phyloP scores from a whole-genome alignment of 2,888 invertebrate genomes.

The Phoronis australis region DNA sequence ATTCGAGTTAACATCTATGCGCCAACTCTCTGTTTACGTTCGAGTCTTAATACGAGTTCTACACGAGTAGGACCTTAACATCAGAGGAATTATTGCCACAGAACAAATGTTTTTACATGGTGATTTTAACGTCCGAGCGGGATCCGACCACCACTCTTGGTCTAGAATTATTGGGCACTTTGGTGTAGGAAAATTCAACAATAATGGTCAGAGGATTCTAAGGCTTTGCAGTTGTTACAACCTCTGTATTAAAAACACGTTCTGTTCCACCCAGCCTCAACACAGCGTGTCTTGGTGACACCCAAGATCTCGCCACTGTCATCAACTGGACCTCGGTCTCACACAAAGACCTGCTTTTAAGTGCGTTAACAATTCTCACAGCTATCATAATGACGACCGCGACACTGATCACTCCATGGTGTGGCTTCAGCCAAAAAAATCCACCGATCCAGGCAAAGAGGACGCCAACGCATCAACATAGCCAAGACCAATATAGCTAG shows the following conservation, averaged over 20 bases:
- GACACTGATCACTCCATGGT: neutral
- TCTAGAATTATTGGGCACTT: conserved; percentile 4
- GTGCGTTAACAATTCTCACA: too few relatives aligned
- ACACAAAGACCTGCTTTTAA: too few relatives aligned
- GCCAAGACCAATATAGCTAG: neutral
- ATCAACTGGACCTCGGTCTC: too few relatives aligned
- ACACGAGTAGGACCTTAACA: neutral
- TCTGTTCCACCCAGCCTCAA: neutral
- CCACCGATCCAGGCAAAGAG: neutral
- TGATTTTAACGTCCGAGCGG: conserved; percentile 9
- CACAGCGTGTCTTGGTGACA: neutral
- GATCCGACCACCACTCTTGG: conserved; percentile 6
- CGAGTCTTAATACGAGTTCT: neutral
- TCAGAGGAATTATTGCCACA: neutral
- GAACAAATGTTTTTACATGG: conserved; percentile 8
- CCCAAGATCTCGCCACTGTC: neutral
- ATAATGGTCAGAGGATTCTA: conserved; percentile 8
- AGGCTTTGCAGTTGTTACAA: neutral
- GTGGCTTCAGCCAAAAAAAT: neutral
- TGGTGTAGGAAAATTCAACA: conserved; percentile 5
- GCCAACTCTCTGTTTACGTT: neutral
- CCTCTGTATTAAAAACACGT: neutral
- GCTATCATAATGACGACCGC: neutral
- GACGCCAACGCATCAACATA: neutral
- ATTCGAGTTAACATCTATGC: neutral